phyloP scores from a whole-genome alignment of 2,888 invertebrate species.

The Drosophila infuscata region DNA sequence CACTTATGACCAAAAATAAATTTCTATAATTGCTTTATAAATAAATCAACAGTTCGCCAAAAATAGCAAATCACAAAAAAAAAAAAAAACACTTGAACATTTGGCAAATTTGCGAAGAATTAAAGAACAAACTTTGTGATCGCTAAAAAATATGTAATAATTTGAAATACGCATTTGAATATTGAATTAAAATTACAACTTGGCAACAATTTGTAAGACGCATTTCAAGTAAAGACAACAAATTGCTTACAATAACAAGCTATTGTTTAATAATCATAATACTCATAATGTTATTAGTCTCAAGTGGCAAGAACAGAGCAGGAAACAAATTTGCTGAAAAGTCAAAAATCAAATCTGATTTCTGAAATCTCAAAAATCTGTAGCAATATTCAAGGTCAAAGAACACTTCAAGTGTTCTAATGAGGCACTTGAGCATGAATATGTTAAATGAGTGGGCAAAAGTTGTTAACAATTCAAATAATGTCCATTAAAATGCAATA shows the following conservation, averaged over 20 bases:
- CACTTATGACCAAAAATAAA: conserved; percentile 35
- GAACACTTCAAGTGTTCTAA: conserved; percentile 46
- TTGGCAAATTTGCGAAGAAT: neutral
- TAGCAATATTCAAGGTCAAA: conserved; percentile 60
- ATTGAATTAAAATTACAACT: conserved; percentile 20
- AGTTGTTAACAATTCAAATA: conserved; percentile 16
- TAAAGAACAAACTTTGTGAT: neutral
- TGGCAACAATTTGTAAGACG: conserved; percentile 5
- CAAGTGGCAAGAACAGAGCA: conserved; percentile 52
- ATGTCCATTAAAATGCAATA: neutral
- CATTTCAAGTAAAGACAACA: conserved; percentile 16
- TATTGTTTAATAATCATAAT: conserved; percentile 24
- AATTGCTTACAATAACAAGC: conserved; percentile 23
- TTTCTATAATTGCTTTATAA: conserved; percentile 35
- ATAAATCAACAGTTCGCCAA: conserved; percentile 44
- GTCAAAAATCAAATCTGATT: neutral
- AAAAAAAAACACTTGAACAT: conserved; percentile 5
- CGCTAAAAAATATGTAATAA: conserved; percentile 1
- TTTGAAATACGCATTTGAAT: conserved; percentile 24
- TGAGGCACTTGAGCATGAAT: conserved; percentile 44
- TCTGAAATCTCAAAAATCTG: conserved; percentile 42
- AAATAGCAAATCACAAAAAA: conserved; percentile 35
- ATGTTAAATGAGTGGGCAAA: conserved; percentile 39
- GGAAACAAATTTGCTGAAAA: conserved; percentile 57
- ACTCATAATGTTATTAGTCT: conserved; percentile 27